Conservation (phyloP, 2,113 vertebrate genomes). For the Mobula birostris region DNA sequence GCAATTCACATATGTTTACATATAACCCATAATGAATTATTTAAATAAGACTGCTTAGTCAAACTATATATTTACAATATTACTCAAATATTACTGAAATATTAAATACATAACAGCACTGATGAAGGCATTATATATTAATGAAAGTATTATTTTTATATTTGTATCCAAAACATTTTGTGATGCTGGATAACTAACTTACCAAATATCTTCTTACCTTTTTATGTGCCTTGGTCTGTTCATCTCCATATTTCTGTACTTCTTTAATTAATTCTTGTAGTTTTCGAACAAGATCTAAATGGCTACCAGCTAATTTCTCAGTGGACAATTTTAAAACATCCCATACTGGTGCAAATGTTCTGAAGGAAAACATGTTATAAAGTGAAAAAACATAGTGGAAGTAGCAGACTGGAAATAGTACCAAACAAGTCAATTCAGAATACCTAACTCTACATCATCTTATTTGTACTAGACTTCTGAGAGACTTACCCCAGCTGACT, state of each 20-base stretch:
- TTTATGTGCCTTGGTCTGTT: constrained; percentile 92
- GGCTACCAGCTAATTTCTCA: constrained; percentile 85
- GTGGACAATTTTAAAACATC: constrained; percentile 91
- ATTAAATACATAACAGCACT: too few relatives aligned
- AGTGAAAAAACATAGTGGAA: background rate
- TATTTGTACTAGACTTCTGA: constrained; percentile 1
- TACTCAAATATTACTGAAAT: too few relatives aligned
- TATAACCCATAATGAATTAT: too few relatives aligned
- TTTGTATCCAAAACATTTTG: background rate
- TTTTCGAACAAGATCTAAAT: constrained; percentile 87
- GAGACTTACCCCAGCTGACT: constrained; percentile 85
- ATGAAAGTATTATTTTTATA: background rate
- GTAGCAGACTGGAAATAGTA: background rate
- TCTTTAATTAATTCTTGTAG: constrained; percentile 95
- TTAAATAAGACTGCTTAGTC: too few relatives aligned
- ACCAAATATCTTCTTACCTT: constrained; percentile 60
- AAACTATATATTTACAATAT: too few relatives aligned
- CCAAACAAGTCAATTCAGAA: background rate
- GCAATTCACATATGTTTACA: too few relatives aligned
- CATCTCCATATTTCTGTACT: constrained; percentile 93
- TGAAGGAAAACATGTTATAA: constrained; percentile 47
- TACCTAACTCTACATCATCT: background rate
- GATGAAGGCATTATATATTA: background rate
- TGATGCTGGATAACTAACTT: background rate
- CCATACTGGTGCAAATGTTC: constrained; percentile 93